A percentile compares a stretch with the other conserved stretches of the same genome.
phyloP scores from a whole-genome alignment of 2,888 invertebrate genomes.

The Pterostichus niger region DNA sequence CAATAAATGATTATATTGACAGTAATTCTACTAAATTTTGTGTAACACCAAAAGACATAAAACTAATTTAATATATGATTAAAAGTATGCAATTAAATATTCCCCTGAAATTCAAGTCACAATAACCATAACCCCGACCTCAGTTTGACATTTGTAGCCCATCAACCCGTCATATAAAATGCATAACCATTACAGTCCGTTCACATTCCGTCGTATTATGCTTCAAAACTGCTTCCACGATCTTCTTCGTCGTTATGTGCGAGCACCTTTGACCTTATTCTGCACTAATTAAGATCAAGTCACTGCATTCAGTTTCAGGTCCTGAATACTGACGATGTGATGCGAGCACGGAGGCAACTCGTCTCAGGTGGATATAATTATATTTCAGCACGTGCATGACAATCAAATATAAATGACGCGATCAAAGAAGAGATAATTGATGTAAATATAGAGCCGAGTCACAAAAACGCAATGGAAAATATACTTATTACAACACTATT shows the following conservation, averaged over 20 bases:
- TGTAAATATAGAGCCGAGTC: no score
- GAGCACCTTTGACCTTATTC: constrained; percentile 46
- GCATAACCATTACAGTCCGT: constrained; percentile 36
- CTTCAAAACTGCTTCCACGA: constrained; percentile 16
- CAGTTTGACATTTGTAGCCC: constrained; percentile 12
- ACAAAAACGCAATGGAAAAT: no score
- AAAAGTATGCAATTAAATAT: constrained; percentile 19
- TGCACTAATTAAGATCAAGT: constrained; percentile 51
- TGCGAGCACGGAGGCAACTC: neutral
- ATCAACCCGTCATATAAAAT: constrained; percentile 43
- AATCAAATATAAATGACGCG: neutral
- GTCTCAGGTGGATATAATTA: constrained; percentile 18
- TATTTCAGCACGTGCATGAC: constrained; percentile 13
- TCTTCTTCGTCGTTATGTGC: neutral
- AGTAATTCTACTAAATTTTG: no score
- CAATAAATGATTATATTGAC: no score
- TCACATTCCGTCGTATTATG: constrained; percentile 7
- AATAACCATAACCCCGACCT: neutral
- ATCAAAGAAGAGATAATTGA: no score
- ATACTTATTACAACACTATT: no score
- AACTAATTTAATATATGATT: constrained; percentile 15
- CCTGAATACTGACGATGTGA: neutral
- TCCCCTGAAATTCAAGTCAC: neutral
- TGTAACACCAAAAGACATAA: neutral
- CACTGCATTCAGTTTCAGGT: constrained; percentile 1